A percentile compares a stretch with the other conserved stretches of the same genome.
Conservation (phyloP, 2,888 invertebrate genomes). For the Sinelater perroti region DNA sequence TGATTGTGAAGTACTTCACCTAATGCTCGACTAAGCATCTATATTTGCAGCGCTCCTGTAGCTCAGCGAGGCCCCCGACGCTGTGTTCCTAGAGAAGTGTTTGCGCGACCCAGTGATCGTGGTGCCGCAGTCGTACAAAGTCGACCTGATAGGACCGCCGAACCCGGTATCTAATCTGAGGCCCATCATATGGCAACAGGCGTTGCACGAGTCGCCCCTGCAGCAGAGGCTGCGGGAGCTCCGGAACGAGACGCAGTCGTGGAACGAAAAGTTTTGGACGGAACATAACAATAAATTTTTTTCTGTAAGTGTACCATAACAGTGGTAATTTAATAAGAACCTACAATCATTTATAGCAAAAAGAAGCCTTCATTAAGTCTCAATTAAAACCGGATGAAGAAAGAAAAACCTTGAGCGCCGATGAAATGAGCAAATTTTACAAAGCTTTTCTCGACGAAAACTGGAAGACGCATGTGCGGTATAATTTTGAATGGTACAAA, state of each 20-base stretch:
- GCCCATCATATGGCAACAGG: slow-evolving; percentile 72
- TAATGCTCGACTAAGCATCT: no score
- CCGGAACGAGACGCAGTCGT: slow-evolving; percentile 76
- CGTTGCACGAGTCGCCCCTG: slow-evolving; percentile 71
- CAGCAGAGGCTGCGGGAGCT: slow-evolving; percentile 72
- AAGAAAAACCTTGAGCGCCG: slow-evolving; percentile 71
- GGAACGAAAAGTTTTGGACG: slow-evolving; percentile 88
- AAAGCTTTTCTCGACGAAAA: slow-evolving; percentile 85
- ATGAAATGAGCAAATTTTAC: slow-evolving; percentile 90
- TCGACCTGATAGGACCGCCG: slow-evolving; percentile 81
- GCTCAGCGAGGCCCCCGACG: no score
- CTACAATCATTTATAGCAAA: slow-evolving; percentile 56
- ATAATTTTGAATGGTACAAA: slow-evolving; percentile 86
- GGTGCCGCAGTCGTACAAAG: slow-evolving; percentile 52
- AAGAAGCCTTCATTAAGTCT: slow-evolving; percentile 55
- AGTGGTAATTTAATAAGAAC: no score
- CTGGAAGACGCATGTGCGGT: slow-evolving; percentile 76
- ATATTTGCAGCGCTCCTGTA: no score
- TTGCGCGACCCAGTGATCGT: slow-evolving; percentile 43
- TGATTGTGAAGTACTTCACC: no score
- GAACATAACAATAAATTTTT: slow-evolving; percentile 81
- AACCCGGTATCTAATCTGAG: slow-evolving; percentile 83
- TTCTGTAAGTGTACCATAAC: slow-evolving; percentile 62
- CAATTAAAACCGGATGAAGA: slow-evolving; percentile 51
- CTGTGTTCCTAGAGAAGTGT: slow-evolving; percentile 42